These are phyloP conservation scores for Monochamus alternatus DNA, from an alignment of 2,888 invertebrate species.

Conservation along the genomic window DNA sequence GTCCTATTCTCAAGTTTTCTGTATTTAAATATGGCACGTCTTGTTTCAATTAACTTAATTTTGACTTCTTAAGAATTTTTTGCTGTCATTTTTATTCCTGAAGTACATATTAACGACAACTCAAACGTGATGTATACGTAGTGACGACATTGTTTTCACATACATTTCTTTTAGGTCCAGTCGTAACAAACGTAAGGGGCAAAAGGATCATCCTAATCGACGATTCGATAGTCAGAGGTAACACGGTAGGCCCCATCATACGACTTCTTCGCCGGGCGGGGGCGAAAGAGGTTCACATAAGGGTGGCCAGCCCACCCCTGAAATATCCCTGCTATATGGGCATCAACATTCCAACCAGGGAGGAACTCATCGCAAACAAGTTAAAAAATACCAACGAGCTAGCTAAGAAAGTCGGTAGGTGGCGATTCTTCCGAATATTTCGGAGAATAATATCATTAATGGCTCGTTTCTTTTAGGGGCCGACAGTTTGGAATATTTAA, in stretches of 20 bases:
- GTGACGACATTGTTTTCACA: too few relatives aligned
- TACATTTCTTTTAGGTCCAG: constrained; percentile 74
- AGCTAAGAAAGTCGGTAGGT: constrained; percentile 89
- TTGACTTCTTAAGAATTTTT: too few relatives aligned
- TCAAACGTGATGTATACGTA: too few relatives aligned
- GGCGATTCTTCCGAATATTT: constrained; percentile 63
- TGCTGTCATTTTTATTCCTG: too few relatives aligned
- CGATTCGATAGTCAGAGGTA: constrained; percentile 97
- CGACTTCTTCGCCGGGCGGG: constrained; percentile 93
- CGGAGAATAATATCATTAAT: not conserved
- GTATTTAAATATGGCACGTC: too few relatives aligned
- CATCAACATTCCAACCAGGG: constrained; percentile 98
- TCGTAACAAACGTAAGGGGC: constrained; percentile 91
- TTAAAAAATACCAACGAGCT: constrained; percentile 79
- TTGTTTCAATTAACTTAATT: too few relatives aligned
- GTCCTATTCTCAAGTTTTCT: too few relatives aligned
- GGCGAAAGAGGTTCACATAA: constrained; percentile 95
- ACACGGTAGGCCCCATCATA: constrained; percentile 97
- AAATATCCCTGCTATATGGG: constrained; percentile 99
- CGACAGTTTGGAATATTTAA: constrained; percentile 93
- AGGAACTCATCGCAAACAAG: constrained; percentile 96
- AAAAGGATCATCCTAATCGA: constrained; percentile 94
- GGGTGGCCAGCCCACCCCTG: constrained; percentile 97
- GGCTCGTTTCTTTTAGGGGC: constrained; percentile 76
- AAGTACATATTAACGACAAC: too few relatives aligned